Evolutionary conservation across 1,140 invertebrate species (phyloP), one percentile per base, ranked within the genome.

Genomic region (Drosophila ironensis): DNA sequence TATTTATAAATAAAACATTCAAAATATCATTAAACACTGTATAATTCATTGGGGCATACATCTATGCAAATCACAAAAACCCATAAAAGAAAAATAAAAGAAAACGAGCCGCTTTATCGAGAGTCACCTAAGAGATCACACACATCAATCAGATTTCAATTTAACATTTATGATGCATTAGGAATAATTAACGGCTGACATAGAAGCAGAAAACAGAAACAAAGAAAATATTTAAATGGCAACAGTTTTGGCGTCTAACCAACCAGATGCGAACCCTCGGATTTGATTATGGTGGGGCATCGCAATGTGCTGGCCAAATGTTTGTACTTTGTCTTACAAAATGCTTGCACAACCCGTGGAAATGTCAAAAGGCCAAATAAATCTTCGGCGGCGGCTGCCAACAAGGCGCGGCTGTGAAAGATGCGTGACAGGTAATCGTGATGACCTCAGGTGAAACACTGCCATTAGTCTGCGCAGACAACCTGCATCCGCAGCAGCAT

Each of bases 321-420:
- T 44, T 57, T 59, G 54, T 28, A 61, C 30, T 47, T 63, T 24
- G 59, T 28, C 12, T 11, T 8, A 57, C 42, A 47, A 48, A 28
- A 46, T 5, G 59, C 22, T 63, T 63, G 35, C 67, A 17, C 54
- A 60, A 51, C 33, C 9, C 50, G 30, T 41, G 38, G 9, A 78
- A 78, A 77, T 78, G 61, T 38, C 61, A 78, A 69, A 59, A 53
- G 74, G 70, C 40, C 20, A 63, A 42, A 38, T 61, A 61, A 61
- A 14, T 63, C 59, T 37, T n/a, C n/a, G 1, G 5, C 11, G 22
- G 22, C 41, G 8, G 16, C 41, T 16, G 41, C 2, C 19, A 37
- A 40, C 19, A 33, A 46, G 72, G 72, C 35, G 66, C 38, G 72
- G 72, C 44, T 51, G 28, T 37, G 44, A 51, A 64, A 57, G 53